phyloP scores from a whole-genome alignment of 2,797 vertebrate species.

The Rachycentron canadum region DNA sequence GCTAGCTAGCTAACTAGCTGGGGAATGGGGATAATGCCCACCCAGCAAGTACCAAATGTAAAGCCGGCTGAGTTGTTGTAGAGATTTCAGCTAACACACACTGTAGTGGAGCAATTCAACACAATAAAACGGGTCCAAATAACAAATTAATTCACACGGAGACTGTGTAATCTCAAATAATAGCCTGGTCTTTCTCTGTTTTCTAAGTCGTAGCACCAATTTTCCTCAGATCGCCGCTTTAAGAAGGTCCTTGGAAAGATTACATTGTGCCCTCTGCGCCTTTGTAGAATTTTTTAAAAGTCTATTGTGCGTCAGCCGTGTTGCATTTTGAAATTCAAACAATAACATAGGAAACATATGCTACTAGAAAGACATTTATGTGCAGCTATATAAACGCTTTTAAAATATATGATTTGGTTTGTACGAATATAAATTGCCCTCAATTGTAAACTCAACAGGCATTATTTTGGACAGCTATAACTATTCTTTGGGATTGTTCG shows the following conservation, averaged over 20 bases:
- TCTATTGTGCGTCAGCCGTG: neutral
- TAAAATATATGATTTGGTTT: fast-evolving
- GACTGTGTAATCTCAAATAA: slow-evolving; percentile 63
- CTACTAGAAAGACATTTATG: neutral
- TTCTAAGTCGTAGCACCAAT: slow-evolving; percentile 86
- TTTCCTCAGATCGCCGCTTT: slow-evolving; percentile 87
- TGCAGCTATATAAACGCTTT: neutral
- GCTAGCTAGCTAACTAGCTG: slow-evolving; percentile 79
- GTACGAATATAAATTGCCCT: neutral
- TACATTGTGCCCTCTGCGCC: slow-evolving; percentile 81
- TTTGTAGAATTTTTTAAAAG: slow-evolving; percentile 64
- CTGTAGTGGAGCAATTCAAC: slow-evolving; percentile 53
- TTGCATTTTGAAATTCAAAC: neutral
- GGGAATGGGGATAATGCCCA: slow-evolving; percentile 79
- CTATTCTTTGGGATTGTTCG: slow-evolving; percentile 47
- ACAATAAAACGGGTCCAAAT: slow-evolving; percentile 62
- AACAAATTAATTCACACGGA: slow-evolving; percentile 53
- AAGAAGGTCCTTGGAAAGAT: slow-evolving; percentile 86
- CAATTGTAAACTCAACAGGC: slow-evolving; percentile 41
- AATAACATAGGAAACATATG: neutral
- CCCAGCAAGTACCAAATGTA: slow-evolving; percentile 67
- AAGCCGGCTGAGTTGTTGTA: slow-evolving; percentile 65
- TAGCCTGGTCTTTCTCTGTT: slow-evolving; percentile 77
- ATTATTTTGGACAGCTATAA: slow-evolving; percentile 41
- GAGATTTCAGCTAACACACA: slow-evolving; percentile 53